Conservation (phyloP, 2,113 vertebrate genomes). For the Leucoraja erinaceus region DNA sequence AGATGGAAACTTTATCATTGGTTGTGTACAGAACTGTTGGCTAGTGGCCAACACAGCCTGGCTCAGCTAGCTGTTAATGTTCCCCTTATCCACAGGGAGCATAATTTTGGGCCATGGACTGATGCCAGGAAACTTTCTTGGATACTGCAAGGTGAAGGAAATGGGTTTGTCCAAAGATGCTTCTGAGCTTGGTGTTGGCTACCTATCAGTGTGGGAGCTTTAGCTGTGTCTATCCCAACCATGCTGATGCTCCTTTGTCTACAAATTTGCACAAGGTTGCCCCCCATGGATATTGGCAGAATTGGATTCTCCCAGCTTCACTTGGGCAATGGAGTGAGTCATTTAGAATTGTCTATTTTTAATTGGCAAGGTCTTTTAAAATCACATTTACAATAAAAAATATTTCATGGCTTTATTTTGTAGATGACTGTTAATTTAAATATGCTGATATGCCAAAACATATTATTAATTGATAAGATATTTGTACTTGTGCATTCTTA, state of each 20-base stretch:
- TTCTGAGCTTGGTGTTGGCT: background rate
- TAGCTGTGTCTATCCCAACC: background rate
- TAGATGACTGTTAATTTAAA: background rate
- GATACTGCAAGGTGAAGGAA: background rate
- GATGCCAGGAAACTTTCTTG: background rate
- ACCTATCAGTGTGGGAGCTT: background rate
- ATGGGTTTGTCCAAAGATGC: background rate
- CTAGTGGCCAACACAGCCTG: too few relatives aligned
- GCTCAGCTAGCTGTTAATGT: too few relatives aligned
- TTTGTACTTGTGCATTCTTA: background rate
- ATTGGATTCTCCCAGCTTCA: background rate
- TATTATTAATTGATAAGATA: background rate
- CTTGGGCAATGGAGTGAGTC: background rate
- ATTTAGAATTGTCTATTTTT: background rate
- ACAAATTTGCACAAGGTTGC: background rate
- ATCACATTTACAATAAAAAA: background rate
- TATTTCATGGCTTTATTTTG: background rate
- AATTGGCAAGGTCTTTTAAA: background rate
- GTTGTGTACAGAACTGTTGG: too few relatives aligned
- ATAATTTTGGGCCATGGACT: background rate
- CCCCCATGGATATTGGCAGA: background rate
- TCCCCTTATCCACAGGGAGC: too few relatives aligned
- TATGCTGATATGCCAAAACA: background rate
- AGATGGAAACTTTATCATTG: too few relatives aligned
- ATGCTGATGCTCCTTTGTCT: background rate